Conservation (phyloP, 1,140 invertebrate species). For the Proales similis region DNA sequence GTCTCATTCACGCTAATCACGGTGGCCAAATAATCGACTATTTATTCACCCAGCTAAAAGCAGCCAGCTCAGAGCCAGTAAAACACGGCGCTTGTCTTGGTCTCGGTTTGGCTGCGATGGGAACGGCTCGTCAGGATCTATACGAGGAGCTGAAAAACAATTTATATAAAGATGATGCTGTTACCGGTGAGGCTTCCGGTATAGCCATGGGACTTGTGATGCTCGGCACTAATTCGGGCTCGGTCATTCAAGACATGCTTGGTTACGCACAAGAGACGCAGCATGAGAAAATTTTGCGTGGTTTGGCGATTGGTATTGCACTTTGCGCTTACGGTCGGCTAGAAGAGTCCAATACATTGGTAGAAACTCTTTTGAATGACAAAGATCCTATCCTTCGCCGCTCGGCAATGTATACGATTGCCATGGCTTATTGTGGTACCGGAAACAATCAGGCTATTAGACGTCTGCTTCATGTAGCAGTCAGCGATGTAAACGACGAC, state of each 20-base stretch:
- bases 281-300: conserved; percentile 94
- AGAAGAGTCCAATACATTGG: conserved; percentile 89
- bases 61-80: conserved; percentile 78
- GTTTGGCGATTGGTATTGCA: conserved; percentile 86
- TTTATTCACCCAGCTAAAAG: conserved; percentile 82
- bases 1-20: conserved; percentile 97
- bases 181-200: conserved; percentile 87
- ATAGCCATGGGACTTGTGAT: conserved; percentile 97
- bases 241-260: conserved; percentile 89
- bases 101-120: conserved; percentile 91
- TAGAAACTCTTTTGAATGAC: conserved; percentile 69
- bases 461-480: conserved; percentile 86
- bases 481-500: conserved; percentile 96
- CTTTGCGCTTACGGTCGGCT: conserved; percentile 91
- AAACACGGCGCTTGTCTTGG: conserved; percentile 93
- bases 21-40: conserved; percentile 89
- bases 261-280: conserved; percentile 69
- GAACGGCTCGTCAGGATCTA: conserved; percentile 67
- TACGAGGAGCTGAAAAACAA: conserved; percentile 94
- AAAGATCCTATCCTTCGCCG: conserved; percentile 58
- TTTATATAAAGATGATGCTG: conserved; percentile 95
- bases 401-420: conserved; percentile 92
- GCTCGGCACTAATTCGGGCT: conserved; percentile 80
- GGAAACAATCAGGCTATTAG: conserved; percentile 93
- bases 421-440: conserved; percentile 96